Evolutionary conservation across 2,888 invertebrate species (phyloP), one percentile per base, ranked within the genome.

Genomic region (Dryadula phaetusa): DNA sequence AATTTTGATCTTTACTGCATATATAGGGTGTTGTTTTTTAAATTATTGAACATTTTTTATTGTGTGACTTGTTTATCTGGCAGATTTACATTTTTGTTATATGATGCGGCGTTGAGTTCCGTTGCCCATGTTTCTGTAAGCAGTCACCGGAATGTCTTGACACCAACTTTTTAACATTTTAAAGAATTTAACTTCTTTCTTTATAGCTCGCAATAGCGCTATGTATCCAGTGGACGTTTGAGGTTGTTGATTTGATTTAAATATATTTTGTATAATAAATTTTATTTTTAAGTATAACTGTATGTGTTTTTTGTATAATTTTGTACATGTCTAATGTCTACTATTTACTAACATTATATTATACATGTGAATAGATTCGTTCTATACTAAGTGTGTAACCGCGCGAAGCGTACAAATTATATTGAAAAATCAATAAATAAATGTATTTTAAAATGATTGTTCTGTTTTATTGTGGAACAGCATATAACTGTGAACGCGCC

Each of bases 341-440:
- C n/a, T 52, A 32, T 2, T 44, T n/a, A n/a, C n/a, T n/a, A n/a
- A 44, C 20, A 42, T 42, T 7, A 16, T 42, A 42, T 42, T 56
- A 54, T 6, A 54, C 18, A 37, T 61, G 56, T 58, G 40, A 37
- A 58, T 68, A 65, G 40, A 49, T 44, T 53, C 52, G 64, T 25
- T 63, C 53, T 52, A 53, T 47, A 49, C 53, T 53, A 69, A 32
- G 40, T 22, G 64, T 66, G 69, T 71, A 71, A 56, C 70, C 58
- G 72, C 74, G 75, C 73, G 66, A 75, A 74, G 73, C 72, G 72
- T 75, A 75, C 75, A 74, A 74, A 74, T 72, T 72, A 74, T 75
- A 75, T 69, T 74, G 72, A 71, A 69, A 69, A 73, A 68, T 60
- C 64, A 65, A 67, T 63, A 64, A 64, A 74, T 76, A 74, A 71